Conservation (phyloP, 2,888 invertebrate genomes). For the Parthenolecanium corni region DNA sequence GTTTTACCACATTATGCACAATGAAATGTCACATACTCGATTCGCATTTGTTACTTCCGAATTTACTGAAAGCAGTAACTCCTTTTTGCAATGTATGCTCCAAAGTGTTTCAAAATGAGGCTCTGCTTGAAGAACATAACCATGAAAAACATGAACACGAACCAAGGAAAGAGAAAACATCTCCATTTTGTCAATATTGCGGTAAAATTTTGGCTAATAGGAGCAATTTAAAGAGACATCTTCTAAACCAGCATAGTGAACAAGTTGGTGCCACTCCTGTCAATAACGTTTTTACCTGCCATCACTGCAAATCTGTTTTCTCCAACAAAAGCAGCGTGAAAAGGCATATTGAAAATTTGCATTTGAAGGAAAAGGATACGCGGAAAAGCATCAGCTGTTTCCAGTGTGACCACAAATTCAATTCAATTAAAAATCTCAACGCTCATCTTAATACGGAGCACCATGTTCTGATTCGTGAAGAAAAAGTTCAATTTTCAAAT, state of each 20-base stretch:
- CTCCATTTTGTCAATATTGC: conserved; percentile 5
- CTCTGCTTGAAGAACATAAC: not conserved
- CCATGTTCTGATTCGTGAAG: not conserved
- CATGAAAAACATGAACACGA: not conserved
- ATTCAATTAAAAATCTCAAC: conserved; percentile 20
- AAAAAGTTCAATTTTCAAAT: conserved; percentile 2
- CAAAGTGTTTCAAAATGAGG: not conserved
- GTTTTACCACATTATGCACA: not conserved
- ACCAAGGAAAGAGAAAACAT: not conserved
- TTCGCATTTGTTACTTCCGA: not conserved
- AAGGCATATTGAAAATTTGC: conserved; percentile 18
- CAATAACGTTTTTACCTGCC: conserved; percentile 5
- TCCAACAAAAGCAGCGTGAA: conserved; percentile 20
- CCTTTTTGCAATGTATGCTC: not conserved
- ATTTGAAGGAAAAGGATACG: conserved; percentile 7
- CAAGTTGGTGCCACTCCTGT: not conserved
- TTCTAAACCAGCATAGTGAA: not conserved
- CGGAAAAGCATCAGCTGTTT: conserved; percentile 17
- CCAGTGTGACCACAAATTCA: conserved; percentile 12
- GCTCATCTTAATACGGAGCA: conserved; percentile 9
- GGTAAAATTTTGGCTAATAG: conserved; percentile 4
- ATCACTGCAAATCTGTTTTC: conserved; percentile 9
- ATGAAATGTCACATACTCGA: not conserved
- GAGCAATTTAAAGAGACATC: conserved; percentile 15
- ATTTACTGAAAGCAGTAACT: not conserved